These are phyloP conservation scores for Marmota monax DNA, from an alignment of 2,113 vertebrate species.

Conservation along the genomic window DNA sequence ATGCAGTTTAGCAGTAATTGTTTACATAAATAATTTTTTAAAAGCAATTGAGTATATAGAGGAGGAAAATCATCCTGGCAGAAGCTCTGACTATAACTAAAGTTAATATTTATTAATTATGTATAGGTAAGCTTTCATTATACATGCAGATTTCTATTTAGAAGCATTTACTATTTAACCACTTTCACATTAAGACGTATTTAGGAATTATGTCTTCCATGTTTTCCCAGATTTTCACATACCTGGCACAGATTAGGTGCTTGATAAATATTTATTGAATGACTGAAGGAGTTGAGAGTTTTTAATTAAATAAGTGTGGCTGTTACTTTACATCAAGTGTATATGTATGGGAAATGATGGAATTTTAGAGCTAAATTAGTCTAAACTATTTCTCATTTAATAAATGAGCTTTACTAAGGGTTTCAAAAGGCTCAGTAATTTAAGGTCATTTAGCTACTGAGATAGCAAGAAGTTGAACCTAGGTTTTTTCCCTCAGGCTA, in stretches of 20 bases:
- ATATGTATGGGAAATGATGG: not conserved
- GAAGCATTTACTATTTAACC: not conserved
- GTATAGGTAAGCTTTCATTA: not conserved
- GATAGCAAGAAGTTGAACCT: not conserved
- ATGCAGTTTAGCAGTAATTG: conserved; percentile 5
- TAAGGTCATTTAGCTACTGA: not conserved
- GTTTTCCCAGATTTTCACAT: not conserved
- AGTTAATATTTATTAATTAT: not conserved
- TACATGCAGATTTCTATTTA: not conserved
- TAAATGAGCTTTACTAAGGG: not conserved
- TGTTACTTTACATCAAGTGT: not conserved
- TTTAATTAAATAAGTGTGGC: conserved; percentile 10
- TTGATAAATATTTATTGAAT: conserved; percentile 8
- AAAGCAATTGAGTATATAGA: not conserved
- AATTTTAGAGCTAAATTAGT: not conserved
- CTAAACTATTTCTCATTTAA: not conserved
- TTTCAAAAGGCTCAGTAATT: not conserved
- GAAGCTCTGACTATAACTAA: not conserved
- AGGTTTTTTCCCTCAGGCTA: not conserved
- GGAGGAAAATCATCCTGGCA: not conserved
- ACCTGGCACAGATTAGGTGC: not conserved
- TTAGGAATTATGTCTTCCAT: not conserved
- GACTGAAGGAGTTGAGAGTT: conserved; percentile 29
- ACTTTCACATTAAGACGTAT: not conserved
- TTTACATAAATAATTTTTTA: conserved; percentile 28